A percentile compares a stretch with the other conserved stretches of the same genome.
phyloP scores from a whole-genome alignment of 2,888 invertebrate genomes.

The Rotaria socialis region DNA sequence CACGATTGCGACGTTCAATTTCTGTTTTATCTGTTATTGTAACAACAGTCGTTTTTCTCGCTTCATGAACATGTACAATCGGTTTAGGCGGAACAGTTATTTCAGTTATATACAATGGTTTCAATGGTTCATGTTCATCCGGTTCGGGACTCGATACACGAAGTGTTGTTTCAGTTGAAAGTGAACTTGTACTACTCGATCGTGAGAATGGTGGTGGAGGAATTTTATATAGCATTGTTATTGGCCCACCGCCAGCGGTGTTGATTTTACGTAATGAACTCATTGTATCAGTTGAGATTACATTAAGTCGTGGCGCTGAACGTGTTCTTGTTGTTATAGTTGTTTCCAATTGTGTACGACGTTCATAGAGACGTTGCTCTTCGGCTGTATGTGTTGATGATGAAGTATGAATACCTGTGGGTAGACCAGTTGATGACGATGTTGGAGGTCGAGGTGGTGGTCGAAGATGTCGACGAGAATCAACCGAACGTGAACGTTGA shows the following conservation, averaged over 20 bases:
- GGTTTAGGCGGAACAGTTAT: slow-evolving; percentile 18
- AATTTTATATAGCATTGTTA: slow-evolving; percentile 20
- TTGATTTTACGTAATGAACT: background rate
- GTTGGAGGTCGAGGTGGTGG: background rate
- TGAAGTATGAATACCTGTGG: background rate
- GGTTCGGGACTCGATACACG: slow-evolving; percentile 34
- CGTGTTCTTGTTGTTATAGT: slow-evolving; percentile 1
- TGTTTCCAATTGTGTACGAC: slow-evolving; percentile 1
- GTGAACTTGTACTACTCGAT: slow-evolving; percentile 10
- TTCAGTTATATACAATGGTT: slow-evolving; percentile 28
- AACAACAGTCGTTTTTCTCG: background rate
- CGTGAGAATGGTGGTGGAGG: slow-evolving; percentile 34
- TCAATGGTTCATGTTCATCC: slow-evolving; percentile 23
- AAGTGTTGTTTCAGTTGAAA: slow-evolving; percentile 27
- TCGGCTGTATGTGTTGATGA: background rate
- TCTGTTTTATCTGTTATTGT: slow-evolving; percentile 12
- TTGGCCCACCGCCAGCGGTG: background rate
- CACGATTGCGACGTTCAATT: slow-evolving; percentile 28
- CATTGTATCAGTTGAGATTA: background rate
- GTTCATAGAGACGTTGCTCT: slow-evolving; percentile 19
- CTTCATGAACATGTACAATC: background rate
- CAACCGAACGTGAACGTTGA: slow-evolving; percentile 32
- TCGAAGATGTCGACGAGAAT: slow-evolving; percentile 3
- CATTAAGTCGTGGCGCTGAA: background rate
- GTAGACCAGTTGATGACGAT: background rate